Conservation (phyloP, 2,888 invertebrate genomes). For the Stenoptilia bipunctidactyla region DNA sequence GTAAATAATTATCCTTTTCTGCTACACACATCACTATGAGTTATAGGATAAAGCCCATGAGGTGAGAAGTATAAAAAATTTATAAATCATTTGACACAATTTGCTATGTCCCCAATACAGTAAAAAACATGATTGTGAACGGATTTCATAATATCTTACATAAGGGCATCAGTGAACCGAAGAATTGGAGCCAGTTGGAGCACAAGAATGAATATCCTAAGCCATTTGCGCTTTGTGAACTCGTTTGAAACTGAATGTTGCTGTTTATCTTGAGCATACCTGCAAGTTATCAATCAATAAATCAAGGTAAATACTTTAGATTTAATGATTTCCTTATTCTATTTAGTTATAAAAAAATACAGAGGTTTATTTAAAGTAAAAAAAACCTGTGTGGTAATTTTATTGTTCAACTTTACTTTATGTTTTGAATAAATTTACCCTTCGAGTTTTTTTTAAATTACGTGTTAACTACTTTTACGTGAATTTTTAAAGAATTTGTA, state of each 20-base stretch:
- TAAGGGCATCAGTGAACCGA: slow-evolving; percentile 74
- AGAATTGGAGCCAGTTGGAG: slow-evolving; percentile 82
- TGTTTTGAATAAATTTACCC: too few relatives aligned
- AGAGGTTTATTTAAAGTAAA: too few relatives aligned
- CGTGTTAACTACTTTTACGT: too few relatives aligned
- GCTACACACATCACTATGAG: background rate
- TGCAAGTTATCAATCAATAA: too few relatives aligned
- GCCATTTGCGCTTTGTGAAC: slow-evolving; percentile 68
- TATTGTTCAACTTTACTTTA: too few relatives aligned
- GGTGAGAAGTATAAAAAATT: background rate
- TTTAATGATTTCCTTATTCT: too few relatives aligned
- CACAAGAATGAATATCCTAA: slow-evolving; percentile 73
- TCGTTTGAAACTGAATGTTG: slow-evolving; percentile 68
- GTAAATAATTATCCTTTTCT: too few relatives aligned
- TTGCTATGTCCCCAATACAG: background rate
- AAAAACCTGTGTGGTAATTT: too few relatives aligned
- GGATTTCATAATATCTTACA: slow-evolving; percentile 32
- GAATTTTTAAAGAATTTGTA: too few relatives aligned
- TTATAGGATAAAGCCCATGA: background rate
- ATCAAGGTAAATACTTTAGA: too few relatives aligned
- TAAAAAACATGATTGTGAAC: background rate
- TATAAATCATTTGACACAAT: background rate
- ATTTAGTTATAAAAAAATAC: too few relatives aligned
- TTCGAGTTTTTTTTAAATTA: too few relatives aligned
- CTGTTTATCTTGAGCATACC: slow-evolving; percentile 69